These are phyloP conservation scores for Chloropsis cyanopogon DNA, from an alignment of 2,113 vertebrate genomes.

Conservation along the genomic window DNA sequence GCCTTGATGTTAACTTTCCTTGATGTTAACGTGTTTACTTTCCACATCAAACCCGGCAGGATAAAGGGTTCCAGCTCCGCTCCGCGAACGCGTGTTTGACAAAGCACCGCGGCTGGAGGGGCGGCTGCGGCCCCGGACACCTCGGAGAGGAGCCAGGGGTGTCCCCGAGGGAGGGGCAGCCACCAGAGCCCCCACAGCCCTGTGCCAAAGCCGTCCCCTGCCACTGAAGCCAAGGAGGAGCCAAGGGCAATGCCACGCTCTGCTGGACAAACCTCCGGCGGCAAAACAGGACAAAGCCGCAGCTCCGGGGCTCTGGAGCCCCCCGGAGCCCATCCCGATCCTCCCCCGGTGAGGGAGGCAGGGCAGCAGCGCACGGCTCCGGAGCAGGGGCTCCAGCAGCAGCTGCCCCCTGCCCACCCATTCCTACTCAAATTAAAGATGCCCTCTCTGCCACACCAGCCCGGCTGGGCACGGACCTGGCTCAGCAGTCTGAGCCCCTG, in stretches of 20 bases:
- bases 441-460: not conserved
- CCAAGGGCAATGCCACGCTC: rapidly evolving
- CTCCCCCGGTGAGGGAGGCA: rapidly evolving
- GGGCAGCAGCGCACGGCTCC: not conserved
- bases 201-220: rapidly evolving
- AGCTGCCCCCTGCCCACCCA: not conserved
- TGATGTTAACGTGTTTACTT: not conserved
- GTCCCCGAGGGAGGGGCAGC: not conserved
- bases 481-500: too few relatives aligned
- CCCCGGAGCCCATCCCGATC: rapidly evolving
- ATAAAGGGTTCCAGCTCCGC: not conserved
- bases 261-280: rapidly evolving
- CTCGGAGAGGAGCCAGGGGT: rapidly evolving
- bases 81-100: not conserved
- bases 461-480: not conserved
- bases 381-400: not conserved
- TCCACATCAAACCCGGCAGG: not conserved
- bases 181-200: rapidly evolving
- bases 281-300: not conserved
- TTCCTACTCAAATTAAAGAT: not conserved
- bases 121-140: not conserved
- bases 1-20: too few relatives aligned
- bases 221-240: rapidly evolving
- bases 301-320: not conserved
- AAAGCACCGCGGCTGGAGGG: rapidly evolving